Conservation (phyloP, 1,140 invertebrate genomes). For the Orius insidiosus region DNA sequence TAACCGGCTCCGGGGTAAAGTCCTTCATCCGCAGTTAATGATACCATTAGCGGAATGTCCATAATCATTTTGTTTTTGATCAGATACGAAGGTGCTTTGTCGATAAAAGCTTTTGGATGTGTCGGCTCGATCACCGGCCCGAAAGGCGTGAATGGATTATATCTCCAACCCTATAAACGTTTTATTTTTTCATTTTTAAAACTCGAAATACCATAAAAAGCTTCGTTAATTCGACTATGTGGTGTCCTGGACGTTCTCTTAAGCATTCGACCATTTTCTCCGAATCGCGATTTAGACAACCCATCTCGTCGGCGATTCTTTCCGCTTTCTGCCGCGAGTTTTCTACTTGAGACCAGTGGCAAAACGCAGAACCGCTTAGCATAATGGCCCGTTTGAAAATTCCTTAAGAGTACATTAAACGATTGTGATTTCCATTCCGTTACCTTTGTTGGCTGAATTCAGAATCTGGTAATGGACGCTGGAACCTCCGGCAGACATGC, state of each 20-base stretch:
- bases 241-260: too few species aligned
- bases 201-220: background rate
- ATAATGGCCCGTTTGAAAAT: slow-evolving; percentile 9
- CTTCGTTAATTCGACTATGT: too few species aligned
- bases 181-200: background rate
- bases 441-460: too few species aligned
- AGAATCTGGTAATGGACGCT: slow-evolving; percentile 21
- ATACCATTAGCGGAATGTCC: slow-evolving; percentile 26
- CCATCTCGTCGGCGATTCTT: too few species aligned
- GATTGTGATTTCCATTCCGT: too few species aligned
- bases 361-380: too few species aligned
- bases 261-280: too few species aligned
- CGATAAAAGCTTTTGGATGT: slow-evolving; percentile 34
- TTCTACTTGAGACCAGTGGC: too few species aligned
- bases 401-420: too few species aligned
- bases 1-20: slow-evolving; percentile 31
- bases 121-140: slow-evolving; percentile 36
- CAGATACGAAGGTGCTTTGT: slow-evolving; percentile 33
- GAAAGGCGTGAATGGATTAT: slow-evolving; percentile 42
- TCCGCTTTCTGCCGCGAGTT: too few species aligned
- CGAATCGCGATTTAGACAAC: too few species aligned
- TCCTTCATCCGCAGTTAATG: slow-evolving; percentile 26
- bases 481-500: slow-evolving; percentile 37
- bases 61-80: slow-evolving; percentile 27
- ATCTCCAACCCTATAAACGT: slow-evolving; percentile 33